Base-by-base conservation (phyloP, 2,797 vertebrate species). In the Gymnoscopelus microlampas region DNA sequence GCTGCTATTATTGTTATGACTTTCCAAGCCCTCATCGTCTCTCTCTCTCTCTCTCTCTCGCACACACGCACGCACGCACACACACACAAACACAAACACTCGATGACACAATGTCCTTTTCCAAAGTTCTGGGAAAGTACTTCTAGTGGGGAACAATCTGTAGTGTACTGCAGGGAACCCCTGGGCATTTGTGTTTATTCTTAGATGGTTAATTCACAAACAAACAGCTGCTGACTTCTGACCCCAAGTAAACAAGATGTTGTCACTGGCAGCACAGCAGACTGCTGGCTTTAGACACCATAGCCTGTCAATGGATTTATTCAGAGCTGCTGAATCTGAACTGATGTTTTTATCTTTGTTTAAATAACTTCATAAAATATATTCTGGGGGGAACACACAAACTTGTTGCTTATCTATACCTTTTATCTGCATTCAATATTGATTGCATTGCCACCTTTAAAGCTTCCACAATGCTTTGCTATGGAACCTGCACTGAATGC, bases 1-100 rank as follows among this genome's bases (percentile, higher is more conserved):
- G 56, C 78, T 60, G 77, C 88, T 83, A 80, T 90, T 87, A 84
- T 68, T 78, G 68, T 87, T 89, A 90, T 87, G 87, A 87, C 78
- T 47, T 67, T 67, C 39, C 53, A 59, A 63, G 55, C 49, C 3
- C 24, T 75, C 59, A 63, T 53, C 2, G 2, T 44, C 60, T 7
- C 55, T 10, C 70, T 8, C 61, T 39, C 26, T 1, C 56, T 48
- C 48, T 29, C 61, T 71, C 64, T 63, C 57, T 54, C 50, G 1
- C 58, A 14, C 65, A 69, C 60, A 68, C 53, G 59, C 49, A 76
- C 63, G 35, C 12, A 51, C 44, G n/a, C 50, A n/a, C 32, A 66
- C 49, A 44, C 49, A 11, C 26, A 32, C 61, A 35, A 13, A 35
- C 47, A 35, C 23, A 58, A 6, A 49, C 13, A 57, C 23, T 47